These are phyloP conservation scores for Drosophila yooni DNA, from an alignment of 2,888 invertebrate species.

Conservation along the genomic window DNA sequence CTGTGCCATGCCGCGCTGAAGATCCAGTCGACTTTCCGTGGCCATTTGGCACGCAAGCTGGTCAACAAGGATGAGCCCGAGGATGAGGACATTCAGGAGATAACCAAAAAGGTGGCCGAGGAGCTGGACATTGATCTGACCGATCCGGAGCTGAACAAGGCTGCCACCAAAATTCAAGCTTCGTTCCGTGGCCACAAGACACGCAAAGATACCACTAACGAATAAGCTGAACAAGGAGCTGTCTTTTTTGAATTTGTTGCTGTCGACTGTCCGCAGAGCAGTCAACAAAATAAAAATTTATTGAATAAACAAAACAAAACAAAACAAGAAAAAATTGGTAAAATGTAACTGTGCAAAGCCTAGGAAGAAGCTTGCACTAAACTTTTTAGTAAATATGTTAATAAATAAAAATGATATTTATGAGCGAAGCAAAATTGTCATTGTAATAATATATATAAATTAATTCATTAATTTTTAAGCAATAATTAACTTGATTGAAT, in stretches of 20 bases:
- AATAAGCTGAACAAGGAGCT: slow-evolving; percentile 62
- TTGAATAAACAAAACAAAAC: slow-evolving; percentile 4
- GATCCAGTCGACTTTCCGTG: slow-evolving; percentile 96
- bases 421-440: slow-evolving; percentile 37
- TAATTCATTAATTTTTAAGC: slow-evolving; percentile 60
- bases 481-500: slow-evolving; percentile 38
- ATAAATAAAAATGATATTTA: slow-evolving; percentile 55
- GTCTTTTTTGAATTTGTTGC: slow-evolving; percentile 65
- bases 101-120: slow-evolving; percentile 88
- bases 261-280: slow-evolving; percentile 52
- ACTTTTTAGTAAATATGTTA: slow-evolving; percentile 72
- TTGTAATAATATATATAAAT: slow-evolving; percentile 43
- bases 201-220: slow-evolving; percentile 88
- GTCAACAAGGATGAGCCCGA: slow-evolving; percentile 86
- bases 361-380: slow-evolving; percentile 56
- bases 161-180: slow-evolving; percentile 96
- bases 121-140: slow-evolving; percentile 94
- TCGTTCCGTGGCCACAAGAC: slow-evolving; percentile 96
- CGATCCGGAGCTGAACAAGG: slow-evolving; percentile 94
- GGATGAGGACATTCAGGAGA: slow-evolving; percentile 85
- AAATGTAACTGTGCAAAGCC: slow-evolving; percentile 62
- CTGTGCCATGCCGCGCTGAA: slow-evolving; percentile 93
- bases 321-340: slow-evolving; percentile 56
- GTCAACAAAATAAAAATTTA: slow-evolving; percentile 36
- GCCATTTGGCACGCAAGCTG: slow-evolving; percentile 94